Percentiles rank a stretch among this genome's conserved stretches.
Conservation (phyloP, 2,113 vertebrate genomes). For the Motacilla alba region DNA sequence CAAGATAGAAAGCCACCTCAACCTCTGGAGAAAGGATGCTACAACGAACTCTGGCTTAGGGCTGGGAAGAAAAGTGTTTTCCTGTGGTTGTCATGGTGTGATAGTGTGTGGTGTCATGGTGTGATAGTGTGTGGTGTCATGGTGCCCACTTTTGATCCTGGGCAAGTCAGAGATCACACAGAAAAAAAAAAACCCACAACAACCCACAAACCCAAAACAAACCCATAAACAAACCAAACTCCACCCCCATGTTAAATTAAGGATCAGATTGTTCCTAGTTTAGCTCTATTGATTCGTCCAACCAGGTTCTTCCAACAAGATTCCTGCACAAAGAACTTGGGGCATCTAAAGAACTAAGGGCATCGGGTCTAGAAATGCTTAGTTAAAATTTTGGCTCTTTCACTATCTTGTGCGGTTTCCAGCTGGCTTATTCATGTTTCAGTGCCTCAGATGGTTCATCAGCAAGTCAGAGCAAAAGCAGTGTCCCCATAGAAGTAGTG, state of each 20-base stretch:
- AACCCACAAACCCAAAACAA: neutral
- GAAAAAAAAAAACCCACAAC: neutral
- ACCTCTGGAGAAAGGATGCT: neutral
- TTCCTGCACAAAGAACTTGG: neutral
- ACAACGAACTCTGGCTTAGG: neutral
- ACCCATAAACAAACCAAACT: neutral
- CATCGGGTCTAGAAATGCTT: neutral
- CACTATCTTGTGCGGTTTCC: neutral
- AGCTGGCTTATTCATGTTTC: neutral
- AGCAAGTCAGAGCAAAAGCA: neutral
- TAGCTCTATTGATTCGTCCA: neutral
- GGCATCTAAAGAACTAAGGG: neutral
- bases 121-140: neutral
- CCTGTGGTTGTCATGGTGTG: neutral
- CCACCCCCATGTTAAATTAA: neutral
- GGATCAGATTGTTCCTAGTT: neutral
- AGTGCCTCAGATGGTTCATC: neutral
- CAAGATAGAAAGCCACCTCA: neutral
- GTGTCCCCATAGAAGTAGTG: neutral
- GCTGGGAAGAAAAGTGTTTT: neutral
- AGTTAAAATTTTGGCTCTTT: neutral
- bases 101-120: neutral
- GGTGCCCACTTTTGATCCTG: neutral
- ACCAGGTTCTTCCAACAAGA: neutral
- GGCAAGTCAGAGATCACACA: neutral